phyloP scores from a whole-genome alignment of 1,140 invertebrate species.

The Drosophila albomicans region DNA sequence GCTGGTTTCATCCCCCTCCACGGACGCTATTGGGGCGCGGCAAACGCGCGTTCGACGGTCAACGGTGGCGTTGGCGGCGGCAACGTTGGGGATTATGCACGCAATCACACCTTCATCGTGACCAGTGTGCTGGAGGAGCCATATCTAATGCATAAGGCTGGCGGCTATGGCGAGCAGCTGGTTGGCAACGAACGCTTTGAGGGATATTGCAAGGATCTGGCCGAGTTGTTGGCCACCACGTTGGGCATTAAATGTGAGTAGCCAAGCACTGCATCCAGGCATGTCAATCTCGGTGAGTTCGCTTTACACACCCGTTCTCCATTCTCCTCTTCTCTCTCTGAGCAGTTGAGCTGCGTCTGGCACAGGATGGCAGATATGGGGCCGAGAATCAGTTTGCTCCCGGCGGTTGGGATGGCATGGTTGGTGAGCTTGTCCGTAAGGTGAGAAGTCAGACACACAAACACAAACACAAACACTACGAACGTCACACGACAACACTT shows the following conservation, averaged over 20 bases:
- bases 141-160: constrained; percentile 92
- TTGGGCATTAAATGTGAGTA: constrained; percentile 94
- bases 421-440: constrained; percentile 96
- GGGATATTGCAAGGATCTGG: constrained; percentile 97
- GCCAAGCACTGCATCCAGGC: background rate
- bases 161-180: constrained; percentile 87
- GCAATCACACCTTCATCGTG: constrained; percentile 95
- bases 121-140: constrained; percentile 94
- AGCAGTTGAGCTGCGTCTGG: constrained; percentile 92
- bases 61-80: constrained; percentile 86
- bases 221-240: constrained; percentile 91
- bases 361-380: constrained; percentile 94
- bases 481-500: constrained; percentile 11
- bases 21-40: constrained; percentile 87
- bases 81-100: constrained; percentile 87
- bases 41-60: constrained; percentile 86
- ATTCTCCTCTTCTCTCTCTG: background rate
- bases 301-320: too few species aligned
- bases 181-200: constrained; percentile 94
- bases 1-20: constrained; percentile 91
- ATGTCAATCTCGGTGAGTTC: too few species aligned
- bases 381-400: constrained; percentile 90
- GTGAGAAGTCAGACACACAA: constrained; percentile 86
- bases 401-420: constrained; percentile 97
- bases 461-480: background rate